Evolutionary conservation across 1,140 invertebrate genomes (phyloP).

Genomic region (Macrobrachium rosenbergii): DNA sequence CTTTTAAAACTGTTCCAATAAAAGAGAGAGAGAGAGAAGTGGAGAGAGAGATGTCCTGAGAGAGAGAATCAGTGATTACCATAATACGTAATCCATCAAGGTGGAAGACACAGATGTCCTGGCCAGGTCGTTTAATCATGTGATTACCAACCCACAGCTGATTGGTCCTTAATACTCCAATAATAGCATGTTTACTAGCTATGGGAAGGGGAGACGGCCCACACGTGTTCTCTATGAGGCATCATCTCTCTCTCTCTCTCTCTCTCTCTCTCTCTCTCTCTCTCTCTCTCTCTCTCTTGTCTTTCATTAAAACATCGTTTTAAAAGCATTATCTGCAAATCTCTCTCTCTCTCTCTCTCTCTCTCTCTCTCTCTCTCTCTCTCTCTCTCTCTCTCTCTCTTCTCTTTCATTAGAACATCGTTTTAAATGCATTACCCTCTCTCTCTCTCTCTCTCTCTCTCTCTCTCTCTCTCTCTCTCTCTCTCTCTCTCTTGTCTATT

Average conservation of each 20-base stretch:
- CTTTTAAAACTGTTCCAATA: background rate
- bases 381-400: background rate
- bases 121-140: background rate
- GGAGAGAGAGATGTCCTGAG: background rate
- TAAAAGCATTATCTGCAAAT: background rate
- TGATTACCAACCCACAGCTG: slow-evolving; percentile 10
- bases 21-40: background rate
- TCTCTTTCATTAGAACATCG: background rate
- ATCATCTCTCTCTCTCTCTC: background rate
- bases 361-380: background rate
- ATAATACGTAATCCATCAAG: background rate
- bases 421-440: background rate
- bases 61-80: slow-evolving; percentile 2
- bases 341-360: background rate
- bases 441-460: background rate
- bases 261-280: background rate
- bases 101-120: background rate
- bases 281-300: background rate
- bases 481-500: background rate
- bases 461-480: background rate
- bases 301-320: background rate
- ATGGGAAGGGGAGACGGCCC: background rate
- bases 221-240: background rate
- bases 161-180: background rate
- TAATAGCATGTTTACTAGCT: slow-evolving; percentile 16